Conservation (phyloP, 1,140 invertebrate genomes). For the Ceratoteleas bidentatus region DNA sequence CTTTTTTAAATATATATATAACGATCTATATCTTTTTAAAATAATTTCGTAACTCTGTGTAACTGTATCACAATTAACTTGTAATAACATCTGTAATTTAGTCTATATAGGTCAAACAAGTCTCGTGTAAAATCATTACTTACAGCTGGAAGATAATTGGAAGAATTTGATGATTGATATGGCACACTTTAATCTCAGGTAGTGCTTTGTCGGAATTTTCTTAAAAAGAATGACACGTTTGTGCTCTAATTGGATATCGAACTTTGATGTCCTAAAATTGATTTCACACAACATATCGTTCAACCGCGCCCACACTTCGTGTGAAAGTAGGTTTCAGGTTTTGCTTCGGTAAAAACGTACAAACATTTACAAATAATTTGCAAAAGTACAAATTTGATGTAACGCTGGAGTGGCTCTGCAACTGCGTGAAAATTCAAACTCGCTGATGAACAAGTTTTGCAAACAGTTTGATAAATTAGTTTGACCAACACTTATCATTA, state of each 20-base stretch:
- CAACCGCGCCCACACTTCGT: neutral
- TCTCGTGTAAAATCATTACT: too few relatives aligned
- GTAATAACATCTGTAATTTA: too few relatives aligned
- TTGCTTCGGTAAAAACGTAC: slow-evolving; percentile 13
- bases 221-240: slow-evolving; percentile 4
- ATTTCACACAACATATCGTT: neutral
- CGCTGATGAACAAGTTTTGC: neutral
- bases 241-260: slow-evolving; percentile 21
- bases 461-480: neutral
- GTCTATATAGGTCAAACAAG: too few relatives aligned
- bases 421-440: neutral
- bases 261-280: slow-evolving; percentile 8
- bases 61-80: too few relatives aligned
- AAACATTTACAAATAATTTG: slow-evolving; percentile 13
- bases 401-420: neutral
- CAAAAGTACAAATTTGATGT: neutral
- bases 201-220: slow-evolving; percentile 5
- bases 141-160: too few relatives aligned
- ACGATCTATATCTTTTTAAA: too few relatives aligned
- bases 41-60: too few relatives aligned
- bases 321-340: neutral
- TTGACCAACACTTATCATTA: neutral
- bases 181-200: slow-evolving; percentile 4
- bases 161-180: slow-evolving; percentile 18
- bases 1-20: too few relatives aligned